Evolutionary conservation across 1,140 invertebrate genomes (phyloP), one percentile per base, ranked within the genome.

Genomic region (Caenorhabditis briggsae): DNA sequence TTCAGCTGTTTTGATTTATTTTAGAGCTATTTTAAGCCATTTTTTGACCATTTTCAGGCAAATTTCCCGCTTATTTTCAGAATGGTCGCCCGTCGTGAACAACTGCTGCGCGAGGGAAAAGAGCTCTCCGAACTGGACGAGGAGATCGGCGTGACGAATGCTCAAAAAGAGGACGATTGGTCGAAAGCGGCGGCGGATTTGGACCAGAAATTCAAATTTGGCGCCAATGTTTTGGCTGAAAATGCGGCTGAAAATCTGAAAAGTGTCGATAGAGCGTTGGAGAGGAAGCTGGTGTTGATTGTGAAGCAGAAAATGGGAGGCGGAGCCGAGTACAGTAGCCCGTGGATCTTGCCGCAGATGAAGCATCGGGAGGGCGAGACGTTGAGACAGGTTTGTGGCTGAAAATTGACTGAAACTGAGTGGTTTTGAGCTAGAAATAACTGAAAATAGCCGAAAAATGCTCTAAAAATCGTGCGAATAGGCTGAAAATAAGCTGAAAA

Each of bases 61-160:
- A 33, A 20, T 1, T 86, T 11, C n/a, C 12, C 25, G 2, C 59
- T 25, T 33, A 33, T 53, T 61, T 88, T 83, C 85, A 91, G 90
- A 88, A 82, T 92, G 20, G 53, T 92, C 11, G 84, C 85, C 53
- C 90, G 87, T 41, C 88, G 91, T 43, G 61, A 83, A 11, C 53
- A 91, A 53, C 53, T 92, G 18, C 86, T 92, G 55, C 58, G 20
- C 8, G 90, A 91, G 82, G 90, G 90, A 59, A 91, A 91, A 64
- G 91, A 92, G 82, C 86, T 91, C 7, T 92, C 91, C 56, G 86
- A 90, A 48, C 56, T 91, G 20, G 91, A 92, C 33, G 91, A 90
- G 50, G 82, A 91, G 87, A 83, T 91, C 9, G 90, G 90, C 16
- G 59, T 91, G 25, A 89, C 90, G 18, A 87, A 86, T 56, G 48